These are phyloP conservation scores for Trachurus trachurus DNA, from an alignment of 2,797 vertebrate genomes.

Conservation along the genomic window DNA sequence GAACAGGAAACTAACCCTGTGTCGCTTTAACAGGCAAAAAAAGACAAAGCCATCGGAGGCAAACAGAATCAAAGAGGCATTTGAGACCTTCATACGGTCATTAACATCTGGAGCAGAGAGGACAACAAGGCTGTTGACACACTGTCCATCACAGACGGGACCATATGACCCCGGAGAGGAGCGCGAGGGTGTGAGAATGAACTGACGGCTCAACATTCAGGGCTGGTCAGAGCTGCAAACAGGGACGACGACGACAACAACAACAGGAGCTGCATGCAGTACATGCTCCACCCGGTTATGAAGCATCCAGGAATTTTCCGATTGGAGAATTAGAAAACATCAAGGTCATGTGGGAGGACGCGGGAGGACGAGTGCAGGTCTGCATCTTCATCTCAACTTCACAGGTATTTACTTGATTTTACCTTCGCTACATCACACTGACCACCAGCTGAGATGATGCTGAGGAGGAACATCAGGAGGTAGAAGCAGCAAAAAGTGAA, in stretches of 20 bases:
- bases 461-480: too few relatives aligned
- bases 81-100: conserved; percentile 48
- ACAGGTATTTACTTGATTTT: conserved; percentile 59
- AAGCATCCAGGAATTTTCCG: conserved; percentile 5
- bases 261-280: conserved; percentile 3
- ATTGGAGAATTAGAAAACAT: conserved; percentile 15
- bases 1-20: neutral
- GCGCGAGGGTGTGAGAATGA: conserved; percentile 12
- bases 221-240: conserved; percentile 24
- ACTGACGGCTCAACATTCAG: conserved; percentile 48
- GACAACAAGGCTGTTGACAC: conserved; percentile 74
- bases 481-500: too few relatives aligned
- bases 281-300: neutral
- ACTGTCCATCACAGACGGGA: conserved; percentile 55
- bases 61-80: conserved; percentile 47
- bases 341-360: conserved; percentile 40
- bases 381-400: conserved; percentile 34
- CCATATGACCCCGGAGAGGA: conserved; percentile 64
- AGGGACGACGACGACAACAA: neutral
- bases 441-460: neutral
- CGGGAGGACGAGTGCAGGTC: conserved; percentile 38
- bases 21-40: neutral
- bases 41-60: neutral
- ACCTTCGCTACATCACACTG: neutral
- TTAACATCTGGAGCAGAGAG: conserved; percentile 79